A percentile compares a stretch with the other conserved stretches of the same genome.
phyloP scores from a whole-genome alignment of 2,113 vertebrate genomes.

The Pluvialis apricaria region DNA sequence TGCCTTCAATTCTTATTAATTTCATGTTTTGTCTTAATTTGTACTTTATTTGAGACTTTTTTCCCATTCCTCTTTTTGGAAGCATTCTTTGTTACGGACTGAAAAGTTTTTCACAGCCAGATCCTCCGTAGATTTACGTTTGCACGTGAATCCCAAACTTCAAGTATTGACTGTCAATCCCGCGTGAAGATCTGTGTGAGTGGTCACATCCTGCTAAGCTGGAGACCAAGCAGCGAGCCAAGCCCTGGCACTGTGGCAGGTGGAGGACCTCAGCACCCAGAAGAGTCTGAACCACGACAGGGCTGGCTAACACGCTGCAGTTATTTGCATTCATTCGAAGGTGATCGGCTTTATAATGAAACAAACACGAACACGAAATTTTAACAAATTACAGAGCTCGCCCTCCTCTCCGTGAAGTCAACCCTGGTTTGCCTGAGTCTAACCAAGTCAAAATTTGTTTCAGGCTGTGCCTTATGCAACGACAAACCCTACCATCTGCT shows the following conservation, averaged over 20 bases:
- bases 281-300: neutral
- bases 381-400: neutral
- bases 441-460: neutral
- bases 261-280: neutral
- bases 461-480: constrained; percentile 4
- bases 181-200: neutral
- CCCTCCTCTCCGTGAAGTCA: neutral
- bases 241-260: neutral
- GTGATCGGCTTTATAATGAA: neutral
- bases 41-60: neutral
- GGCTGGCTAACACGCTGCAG: neutral
- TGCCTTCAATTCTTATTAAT: neutral
- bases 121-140: fast-evolving
- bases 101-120: neutral
- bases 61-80: neutral
- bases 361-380: neutral
- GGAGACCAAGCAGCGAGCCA: neutral
- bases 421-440: neutral
- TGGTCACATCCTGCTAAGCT: neutral
- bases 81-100: neutral
- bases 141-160: neutral
- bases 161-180: neutral
- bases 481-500: constrained; percentile 37
- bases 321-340: neutral
- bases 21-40: neutral